Base-by-base conservation (phyloP, 2,888 invertebrate genomes). In the Chalcosyrphus nemorum region DNA sequence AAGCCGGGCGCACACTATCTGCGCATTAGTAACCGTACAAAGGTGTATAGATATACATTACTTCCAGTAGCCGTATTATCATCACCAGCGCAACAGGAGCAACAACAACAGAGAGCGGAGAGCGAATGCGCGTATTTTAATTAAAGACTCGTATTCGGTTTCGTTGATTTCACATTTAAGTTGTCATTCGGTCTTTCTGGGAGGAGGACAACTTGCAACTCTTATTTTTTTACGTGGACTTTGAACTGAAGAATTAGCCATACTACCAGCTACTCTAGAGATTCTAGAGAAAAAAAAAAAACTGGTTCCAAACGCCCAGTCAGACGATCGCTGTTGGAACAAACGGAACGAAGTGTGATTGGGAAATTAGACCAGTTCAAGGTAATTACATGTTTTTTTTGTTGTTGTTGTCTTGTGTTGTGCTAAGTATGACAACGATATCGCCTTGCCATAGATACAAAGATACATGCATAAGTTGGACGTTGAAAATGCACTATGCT, bases 361-460 rank as follows among this genome's bases (percentile, higher is more conserved):
- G 85, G 85, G 75, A 85, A 85, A 85, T 85, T 85, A 85, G 85
- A 85, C 81, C 85, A 85, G 81, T 81, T 85, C 85, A 85, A 85
- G 85, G 85, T 81, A 85, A 85, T 85, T 76, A 75, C 75, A 66
- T 45, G 70, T 70, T 57, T 63, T 70, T 43, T 43, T 45, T 45
- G n/a, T n/a, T n/a, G n/a, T n/a, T n/a, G n/a, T n/a, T n/a, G n/a
- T n/a, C n/a, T n/a, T n/a, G n/a, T n/a, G n/a, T 45, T 45, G 9
- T 45, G 2, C 11, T 9, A 45, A 7, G 41, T 47, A 70, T 65
- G 57, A 76, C 81, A 50, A 45, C 75, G n/a, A n/a, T n/a, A n/a
- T n/a, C n/a, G n/a, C n/a, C n/a, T n/a, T n/a, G 45, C 35, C 45
- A 65, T 57, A 75, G 68, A 54, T 70, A 38, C 47, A 66, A 6